A percentile compares a stretch with the other conserved stretches of the same genome.
These are phyloP conservation scores for Erpornis zantholeuca DNA, from an alignment of 2,113 vertebrate genomes.

Conservation along the genomic window DNA sequence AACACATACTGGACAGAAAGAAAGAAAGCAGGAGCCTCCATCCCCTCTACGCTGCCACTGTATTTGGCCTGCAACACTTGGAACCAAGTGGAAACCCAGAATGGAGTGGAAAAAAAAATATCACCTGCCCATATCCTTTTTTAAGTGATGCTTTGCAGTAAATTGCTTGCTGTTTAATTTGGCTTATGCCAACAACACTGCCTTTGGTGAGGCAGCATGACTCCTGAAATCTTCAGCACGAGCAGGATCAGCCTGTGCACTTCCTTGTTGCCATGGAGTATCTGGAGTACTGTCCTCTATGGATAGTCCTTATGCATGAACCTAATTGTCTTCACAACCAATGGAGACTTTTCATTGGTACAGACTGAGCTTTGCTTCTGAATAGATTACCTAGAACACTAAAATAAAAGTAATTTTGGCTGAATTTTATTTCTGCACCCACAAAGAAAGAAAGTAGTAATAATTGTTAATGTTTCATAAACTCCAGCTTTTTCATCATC, in stretches of 20 bases:
- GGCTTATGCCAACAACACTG: background rate
- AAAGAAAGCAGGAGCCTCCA: background rate
- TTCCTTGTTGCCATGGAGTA: background rate
- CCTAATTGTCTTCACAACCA: background rate
- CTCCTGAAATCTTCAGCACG: background rate
- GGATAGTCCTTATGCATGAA: background rate
- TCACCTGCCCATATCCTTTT: background rate
- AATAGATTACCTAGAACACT: background rate
- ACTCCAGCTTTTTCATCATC: background rate
- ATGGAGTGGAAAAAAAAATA: background rate
- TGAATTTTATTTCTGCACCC: background rate
- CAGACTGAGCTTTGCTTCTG: background rate
- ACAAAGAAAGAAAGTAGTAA: background rate
- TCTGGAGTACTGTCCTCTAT: background rate
- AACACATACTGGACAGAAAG: background rate
- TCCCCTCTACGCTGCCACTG: background rate
- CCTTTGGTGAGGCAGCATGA: background rate
- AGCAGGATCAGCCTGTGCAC: background rate
- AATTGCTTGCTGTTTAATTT: background rate
- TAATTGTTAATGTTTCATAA: background rate
- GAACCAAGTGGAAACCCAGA: background rate
- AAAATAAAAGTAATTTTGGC: background rate
- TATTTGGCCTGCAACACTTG: background rate
- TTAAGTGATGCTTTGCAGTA: background rate
- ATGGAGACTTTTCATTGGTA: background rate